Base-by-base conservation (phyloP, 2,888 invertebrate genomes). In the Nowickia ferox region DNA sequence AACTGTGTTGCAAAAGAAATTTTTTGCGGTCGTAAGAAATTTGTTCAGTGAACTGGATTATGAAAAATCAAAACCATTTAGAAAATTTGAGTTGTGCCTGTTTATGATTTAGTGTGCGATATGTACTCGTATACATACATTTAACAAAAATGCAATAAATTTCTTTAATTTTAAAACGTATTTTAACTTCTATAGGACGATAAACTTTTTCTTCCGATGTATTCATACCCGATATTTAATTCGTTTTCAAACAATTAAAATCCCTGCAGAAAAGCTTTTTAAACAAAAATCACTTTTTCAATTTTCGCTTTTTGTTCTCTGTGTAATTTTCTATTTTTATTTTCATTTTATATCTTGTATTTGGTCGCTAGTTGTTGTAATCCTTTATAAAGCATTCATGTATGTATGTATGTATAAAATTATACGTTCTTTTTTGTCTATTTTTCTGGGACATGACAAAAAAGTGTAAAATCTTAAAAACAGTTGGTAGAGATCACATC, bases 401-500 rank as follows among this genome's bases (percentile, higher is more conserved):
- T 6, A 30, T 30, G 0, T 6, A 30, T 30, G 8, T 68, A 63
- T 65, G n/a, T n/a, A n/a, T 75, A 10, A 63, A 75, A 44, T 51
- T 42, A 42, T 40, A 63, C 22, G 13, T 74, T 63, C 15, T 40
- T 19, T 61, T 51, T 61, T 40, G 17, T 17, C 55, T 19, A n/a
- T 46, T 3, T 38, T 46, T 46, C 38, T 38, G n/a, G 46, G 57
- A 38, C 46, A 46, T 59, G 13, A 59, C 59, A 59, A 44, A 59
- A n/a, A 57, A n/a, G 10, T 55, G 6, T 69, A 19, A 53, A 53
- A 48, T 66, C 66, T 15, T 22, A 30, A 66, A n/a, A 46, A 66
- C n/a, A 38, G 30, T 66, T 66, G 69, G n/a, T n/a, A 17, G 57
- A 46, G 71, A 59, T 72, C 30, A 44, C 48, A 61, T 48, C 48